Percentiles rank a stretch among this genome's conserved stretches.
phyloP scores from a whole-genome alignment of 2,888 invertebrate genomes.

The Nemurella pictetii region DNA sequence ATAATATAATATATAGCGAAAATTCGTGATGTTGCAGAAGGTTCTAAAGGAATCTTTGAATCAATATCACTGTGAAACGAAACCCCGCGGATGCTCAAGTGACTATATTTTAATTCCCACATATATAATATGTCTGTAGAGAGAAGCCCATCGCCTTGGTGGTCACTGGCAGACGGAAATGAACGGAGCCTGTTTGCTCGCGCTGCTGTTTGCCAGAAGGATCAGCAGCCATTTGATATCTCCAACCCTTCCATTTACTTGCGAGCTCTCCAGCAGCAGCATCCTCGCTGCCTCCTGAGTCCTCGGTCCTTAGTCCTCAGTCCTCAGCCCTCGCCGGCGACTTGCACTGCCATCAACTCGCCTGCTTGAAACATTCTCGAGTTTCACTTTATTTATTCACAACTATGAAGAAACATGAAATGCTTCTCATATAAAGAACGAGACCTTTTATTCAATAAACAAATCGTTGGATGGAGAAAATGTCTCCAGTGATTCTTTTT shows the following conservation, averaged over 20 bases:
- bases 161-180: background rate
- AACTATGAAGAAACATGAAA: background rate
- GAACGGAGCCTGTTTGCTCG: background rate
- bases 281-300: no score
- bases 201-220: slow-evolving; percentile 11
- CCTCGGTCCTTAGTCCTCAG: no score
- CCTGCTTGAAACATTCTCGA: slow-evolving; percentile 7
- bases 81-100: background rate
- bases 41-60: background rate
- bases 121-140: background rate
- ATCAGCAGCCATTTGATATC: slow-evolving; percentile 23
- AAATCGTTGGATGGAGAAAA: background rate
- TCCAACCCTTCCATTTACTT: slow-evolving; percentile 5
- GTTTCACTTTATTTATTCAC: slow-evolving; percentile 1
- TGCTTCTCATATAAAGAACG: background rate
- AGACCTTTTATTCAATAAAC: background rate
- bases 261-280: no score
- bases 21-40: background rate
- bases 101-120: background rate
- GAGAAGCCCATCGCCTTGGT: no score
- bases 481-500: no score
- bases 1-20: background rate
- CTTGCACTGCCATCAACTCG: background rate
- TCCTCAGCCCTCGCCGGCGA: background rate
- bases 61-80: background rate